Conservation (phyloP, 2,888 invertebrate species). For the Polylopha cassiicola region DNA sequence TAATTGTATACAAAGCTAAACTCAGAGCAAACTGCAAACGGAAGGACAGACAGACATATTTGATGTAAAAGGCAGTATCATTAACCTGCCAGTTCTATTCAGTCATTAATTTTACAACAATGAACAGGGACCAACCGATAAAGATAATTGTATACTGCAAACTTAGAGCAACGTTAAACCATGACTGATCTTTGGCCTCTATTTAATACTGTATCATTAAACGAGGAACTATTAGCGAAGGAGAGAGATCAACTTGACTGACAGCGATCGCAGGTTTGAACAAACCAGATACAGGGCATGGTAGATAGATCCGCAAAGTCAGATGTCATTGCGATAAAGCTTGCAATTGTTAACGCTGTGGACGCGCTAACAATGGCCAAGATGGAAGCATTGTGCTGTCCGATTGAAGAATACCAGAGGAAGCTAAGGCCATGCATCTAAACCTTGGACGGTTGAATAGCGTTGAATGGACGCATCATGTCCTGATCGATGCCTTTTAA, state of each 20-base stretch:
- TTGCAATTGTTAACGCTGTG: conserved; percentile 43
- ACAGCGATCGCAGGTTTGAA: conserved; percentile 18
- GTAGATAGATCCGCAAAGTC: conserved; percentile 45
- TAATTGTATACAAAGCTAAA: too few relatives aligned
- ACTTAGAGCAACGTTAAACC: too few relatives aligned
- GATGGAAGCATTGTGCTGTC: conserved; percentile 66
- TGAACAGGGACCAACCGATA: too few relatives aligned
- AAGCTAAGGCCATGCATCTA: conserved; percentile 57
- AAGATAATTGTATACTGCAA: too few relatives aligned
- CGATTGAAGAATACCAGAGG: conserved; percentile 57
- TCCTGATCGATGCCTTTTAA: conserved; percentile 30
- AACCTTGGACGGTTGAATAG: conserved; percentile 64
- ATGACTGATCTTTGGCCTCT: too few relatives aligned
- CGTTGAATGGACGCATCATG: conserved; percentile 32
- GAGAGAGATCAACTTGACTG: conserved; percentile 3
- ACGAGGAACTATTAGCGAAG: too few relatives aligned
- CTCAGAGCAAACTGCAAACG: too few relatives aligned
- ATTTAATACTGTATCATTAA: too few relatives aligned
- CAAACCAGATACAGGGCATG: conserved; percentile 29
- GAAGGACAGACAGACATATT: too few relatives aligned
- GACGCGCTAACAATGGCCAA: conserved; percentile 52
- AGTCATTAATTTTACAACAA: too few relatives aligned
- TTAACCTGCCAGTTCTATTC: too few relatives aligned
- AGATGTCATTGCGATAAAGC: conserved; percentile 71
- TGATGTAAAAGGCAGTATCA: too few relatives aligned